Conservation (phyloP, 92 coral and sea anemone genomes). For the Heteractis magnifica region DNA sequence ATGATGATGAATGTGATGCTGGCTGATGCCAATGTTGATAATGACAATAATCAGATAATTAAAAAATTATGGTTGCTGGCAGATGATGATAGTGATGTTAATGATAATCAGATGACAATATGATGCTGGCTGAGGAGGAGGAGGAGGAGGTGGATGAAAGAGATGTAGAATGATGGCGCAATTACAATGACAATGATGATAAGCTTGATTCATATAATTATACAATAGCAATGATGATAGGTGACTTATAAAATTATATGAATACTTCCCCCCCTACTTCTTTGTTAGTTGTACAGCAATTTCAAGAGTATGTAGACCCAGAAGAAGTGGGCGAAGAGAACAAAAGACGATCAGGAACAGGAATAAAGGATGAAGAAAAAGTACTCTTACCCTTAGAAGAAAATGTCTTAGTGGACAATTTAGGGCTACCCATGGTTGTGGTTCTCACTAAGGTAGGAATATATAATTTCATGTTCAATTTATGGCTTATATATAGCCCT, state of each 20-base stretch:
- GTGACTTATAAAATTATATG: neutral
- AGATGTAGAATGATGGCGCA: no score
- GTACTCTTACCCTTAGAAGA: constrained; percentile 89
- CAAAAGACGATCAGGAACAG: constrained; percentile 67
- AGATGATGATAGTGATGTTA: no score
- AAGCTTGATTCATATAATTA: no score
- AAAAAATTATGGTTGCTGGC: no score
- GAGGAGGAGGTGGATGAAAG: no score
- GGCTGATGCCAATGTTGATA: no score
- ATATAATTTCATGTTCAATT: neutral
- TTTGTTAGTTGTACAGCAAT: constrained; percentile 77
- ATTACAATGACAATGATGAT: no score
- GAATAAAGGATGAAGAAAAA: constrained; percentile 83
- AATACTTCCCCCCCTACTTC: neutral
- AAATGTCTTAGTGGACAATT: constrained; percentile 90
- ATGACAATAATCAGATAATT: no score
- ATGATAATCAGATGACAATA: no score
- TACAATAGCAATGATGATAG: neutral
- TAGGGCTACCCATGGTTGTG: constrained; percentile 88
- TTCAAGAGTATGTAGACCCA: constrained; percentile 92
- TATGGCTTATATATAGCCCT: no score
- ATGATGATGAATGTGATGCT: no score
- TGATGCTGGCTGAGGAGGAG: no score
- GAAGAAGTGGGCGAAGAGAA: constrained; percentile 84
- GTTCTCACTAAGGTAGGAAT: constrained; percentile 84